These are phyloP conservation scores for Arizona elegans DNA, from an alignment of 2,113 vertebrate genomes.

Conservation along the genomic window DNA sequence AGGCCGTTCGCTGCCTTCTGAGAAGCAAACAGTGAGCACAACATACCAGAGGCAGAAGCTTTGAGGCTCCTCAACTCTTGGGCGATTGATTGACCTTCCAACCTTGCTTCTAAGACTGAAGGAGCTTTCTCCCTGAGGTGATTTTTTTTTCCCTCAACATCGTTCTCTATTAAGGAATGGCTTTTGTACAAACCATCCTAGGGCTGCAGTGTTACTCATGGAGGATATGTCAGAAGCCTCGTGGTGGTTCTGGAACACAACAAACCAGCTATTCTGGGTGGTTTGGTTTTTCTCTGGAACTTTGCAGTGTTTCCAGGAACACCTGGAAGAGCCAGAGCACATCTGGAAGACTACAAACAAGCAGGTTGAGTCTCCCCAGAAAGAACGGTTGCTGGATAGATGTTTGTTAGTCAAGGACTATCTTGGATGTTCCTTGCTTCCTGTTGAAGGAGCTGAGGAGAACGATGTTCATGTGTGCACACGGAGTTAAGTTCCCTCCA, in stretches of 20 bases:
- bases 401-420: not conserved
- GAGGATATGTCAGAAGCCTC: not conserved
- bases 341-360: not conserved
- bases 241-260: not conserved
- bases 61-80: not conserved
- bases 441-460: not conserved
- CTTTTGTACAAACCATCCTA: not conserved
- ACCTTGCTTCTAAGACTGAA: not conserved
- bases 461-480: not conserved
- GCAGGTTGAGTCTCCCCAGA: not conserved
- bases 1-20: not conserved
- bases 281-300: not conserved
- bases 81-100: not conserved
- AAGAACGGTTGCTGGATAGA: not conserved
- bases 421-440: not conserved
- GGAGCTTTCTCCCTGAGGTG: not conserved
- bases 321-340: not conserved
- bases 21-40: not conserved
- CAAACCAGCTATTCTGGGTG: not conserved
- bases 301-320: not conserved
- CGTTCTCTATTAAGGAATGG: not conserved
- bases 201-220: not conserved
- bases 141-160: not conserved
- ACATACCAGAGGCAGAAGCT: not conserved
- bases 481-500: not conserved